Evolutionary conservation across 1,140 invertebrate genomes (phyloP).

Genomic region (Proales similis): DNA sequence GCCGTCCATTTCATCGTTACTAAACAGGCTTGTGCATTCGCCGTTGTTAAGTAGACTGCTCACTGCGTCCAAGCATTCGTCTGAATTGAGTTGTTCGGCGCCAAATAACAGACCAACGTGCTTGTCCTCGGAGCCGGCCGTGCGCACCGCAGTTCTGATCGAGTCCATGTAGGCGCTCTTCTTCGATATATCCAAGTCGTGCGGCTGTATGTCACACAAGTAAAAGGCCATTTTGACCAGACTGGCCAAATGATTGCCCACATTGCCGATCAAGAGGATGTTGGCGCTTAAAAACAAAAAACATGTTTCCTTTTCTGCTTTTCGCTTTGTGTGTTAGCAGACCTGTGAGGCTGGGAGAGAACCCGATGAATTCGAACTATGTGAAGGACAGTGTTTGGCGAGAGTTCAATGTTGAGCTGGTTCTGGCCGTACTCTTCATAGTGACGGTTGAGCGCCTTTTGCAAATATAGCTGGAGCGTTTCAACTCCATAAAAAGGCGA

Average conservation of each 20-base stretch:
- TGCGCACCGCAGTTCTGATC: slow-evolving; percentile 48
- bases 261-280: slow-evolving; percentile 48
- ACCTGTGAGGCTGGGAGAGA: slow-evolving; percentile 51
- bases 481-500: slow-evolving; percentile 46
- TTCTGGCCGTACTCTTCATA: slow-evolving; percentile 52
- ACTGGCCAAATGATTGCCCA: slow-evolving; percentile 48
- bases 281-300: slow-evolving; percentile 46
- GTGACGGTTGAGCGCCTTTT: slow-evolving; percentile 43
- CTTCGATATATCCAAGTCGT: slow-evolving; percentile 47
- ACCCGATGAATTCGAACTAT: slow-evolving; percentile 49
- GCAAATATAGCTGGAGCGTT: slow-evolving; percentile 46
- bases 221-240: slow-evolving; percentile 49
- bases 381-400: slow-evolving; percentile 48
- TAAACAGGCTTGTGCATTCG: slow-evolving; percentile 51
- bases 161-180: slow-evolving; percentile 52
- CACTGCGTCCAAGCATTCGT: slow-evolving; percentile 49
- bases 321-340: slow-evolving; percentile 22
- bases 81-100: slow-evolving; percentile 42
- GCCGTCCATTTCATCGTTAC: slow-evolving; percentile 53
- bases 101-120: slow-evolving; percentile 48
- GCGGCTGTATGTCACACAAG: slow-evolving; percentile 48
- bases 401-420: slow-evolving; percentile 48
- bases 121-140: slow-evolving; percentile 49
- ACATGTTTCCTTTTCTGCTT: not conserved
- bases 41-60: slow-evolving; percentile 51